Conservation (phyloP, 1,140 invertebrate species). For the Trialeurodes vaporariorum region DNA sequence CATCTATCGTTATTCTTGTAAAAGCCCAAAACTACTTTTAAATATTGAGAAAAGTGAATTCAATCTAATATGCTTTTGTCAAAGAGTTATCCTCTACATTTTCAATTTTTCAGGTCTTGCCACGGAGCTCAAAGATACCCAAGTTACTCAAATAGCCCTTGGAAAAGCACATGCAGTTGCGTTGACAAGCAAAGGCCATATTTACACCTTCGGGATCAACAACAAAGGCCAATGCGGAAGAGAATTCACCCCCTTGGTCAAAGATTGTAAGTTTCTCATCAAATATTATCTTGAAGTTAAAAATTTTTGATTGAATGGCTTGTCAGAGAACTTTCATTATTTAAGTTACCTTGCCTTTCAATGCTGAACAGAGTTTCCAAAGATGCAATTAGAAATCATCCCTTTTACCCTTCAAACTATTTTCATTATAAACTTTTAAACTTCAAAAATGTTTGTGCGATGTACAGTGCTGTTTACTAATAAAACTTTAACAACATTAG, state of each 20-base stretch:
- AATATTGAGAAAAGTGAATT: too few relatives aligned
- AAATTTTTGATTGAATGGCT: slow-evolving; percentile 3
- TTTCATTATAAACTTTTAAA: too few relatives aligned
- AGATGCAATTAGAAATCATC: too few relatives aligned
- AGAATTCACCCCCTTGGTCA: slow-evolving; percentile 55
- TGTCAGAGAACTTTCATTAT: neutral
- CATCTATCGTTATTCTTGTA: too few relatives aligned
- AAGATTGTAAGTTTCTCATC: slow-evolving; percentile 44
- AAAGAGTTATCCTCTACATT: neutral
- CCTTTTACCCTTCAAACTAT: too few relatives aligned
- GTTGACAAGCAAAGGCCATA: slow-evolving; percentile 74
- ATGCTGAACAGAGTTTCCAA: too few relatives aligned
- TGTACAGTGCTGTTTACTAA: too few relatives aligned
- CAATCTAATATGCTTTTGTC: neutral
- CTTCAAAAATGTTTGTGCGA: too few relatives aligned
- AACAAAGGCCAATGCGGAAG: slow-evolving; percentile 96
- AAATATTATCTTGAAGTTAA: slow-evolving; percentile 5
- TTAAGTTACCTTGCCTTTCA: too few relatives aligned
- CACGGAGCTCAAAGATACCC: slow-evolving; percentile 61
- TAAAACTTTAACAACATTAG: too few relatives aligned
- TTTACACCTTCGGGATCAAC: slow-evolving; percentile 95
- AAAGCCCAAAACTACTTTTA: too few relatives aligned
- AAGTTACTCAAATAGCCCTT: slow-evolving; percentile 70
- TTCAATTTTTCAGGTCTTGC: slow-evolving; percentile 43
- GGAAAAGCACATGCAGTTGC: slow-evolving; percentile 92